Percentiles rank a stretch among this genome's conserved stretches.
These are phyloP conservation scores for Euleptes europaea DNA, from an alignment of 2,113 vertebrate species.

Conservation along the genomic window DNA sequence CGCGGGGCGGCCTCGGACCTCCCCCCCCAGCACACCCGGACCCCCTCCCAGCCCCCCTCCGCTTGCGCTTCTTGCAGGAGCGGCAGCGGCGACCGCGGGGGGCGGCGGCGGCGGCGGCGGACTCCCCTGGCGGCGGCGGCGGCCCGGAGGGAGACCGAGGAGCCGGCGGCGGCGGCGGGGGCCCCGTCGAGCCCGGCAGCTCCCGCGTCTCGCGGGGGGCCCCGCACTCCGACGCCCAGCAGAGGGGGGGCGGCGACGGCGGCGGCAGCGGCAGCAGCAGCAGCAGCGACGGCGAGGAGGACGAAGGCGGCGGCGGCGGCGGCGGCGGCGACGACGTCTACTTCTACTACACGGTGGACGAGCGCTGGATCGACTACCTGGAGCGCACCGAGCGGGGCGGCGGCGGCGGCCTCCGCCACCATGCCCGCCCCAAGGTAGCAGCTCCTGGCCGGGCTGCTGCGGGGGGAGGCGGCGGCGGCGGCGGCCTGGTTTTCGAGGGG, in stretches of 20 bases:
- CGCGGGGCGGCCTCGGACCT: fast-evolving
- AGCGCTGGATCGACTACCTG: conserved; percentile 68
- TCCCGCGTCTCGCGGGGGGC: fast-evolving
- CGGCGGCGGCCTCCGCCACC: conserved; percentile 44
- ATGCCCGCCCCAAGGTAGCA: conserved; percentile 55
- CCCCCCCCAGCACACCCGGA: fast-evolving
- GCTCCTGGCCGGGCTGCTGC: fast-evolving
- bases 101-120: background rate
- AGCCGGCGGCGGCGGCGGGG: background rate
- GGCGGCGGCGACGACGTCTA: conserved; percentile 47
- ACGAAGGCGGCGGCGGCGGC: conserved; percentile 39
- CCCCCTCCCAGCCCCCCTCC: background rate
- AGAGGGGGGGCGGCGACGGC: too few species aligned
- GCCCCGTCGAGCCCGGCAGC: fast-evolving
- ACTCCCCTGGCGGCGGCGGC: background rate
- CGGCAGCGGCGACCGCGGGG: background rate
- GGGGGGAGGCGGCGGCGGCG: fast-evolving
- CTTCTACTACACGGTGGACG: conserved; percentile 63
- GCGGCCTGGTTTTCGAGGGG: fast-evolving
- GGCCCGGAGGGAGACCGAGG: background rate
- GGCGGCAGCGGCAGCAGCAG: background rate
- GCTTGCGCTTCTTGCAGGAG: background rate
- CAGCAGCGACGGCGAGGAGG: conserved; percentile 41
- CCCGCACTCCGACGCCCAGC: too few species aligned
- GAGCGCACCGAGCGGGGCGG: conserved; percentile 48